A percentile compares a stretch with the other conserved stretches of the same genome.
Evolutionary conservation across 2,797 vertebrate species (phyloP).

Genomic region (Molossus molossus): DNA sequence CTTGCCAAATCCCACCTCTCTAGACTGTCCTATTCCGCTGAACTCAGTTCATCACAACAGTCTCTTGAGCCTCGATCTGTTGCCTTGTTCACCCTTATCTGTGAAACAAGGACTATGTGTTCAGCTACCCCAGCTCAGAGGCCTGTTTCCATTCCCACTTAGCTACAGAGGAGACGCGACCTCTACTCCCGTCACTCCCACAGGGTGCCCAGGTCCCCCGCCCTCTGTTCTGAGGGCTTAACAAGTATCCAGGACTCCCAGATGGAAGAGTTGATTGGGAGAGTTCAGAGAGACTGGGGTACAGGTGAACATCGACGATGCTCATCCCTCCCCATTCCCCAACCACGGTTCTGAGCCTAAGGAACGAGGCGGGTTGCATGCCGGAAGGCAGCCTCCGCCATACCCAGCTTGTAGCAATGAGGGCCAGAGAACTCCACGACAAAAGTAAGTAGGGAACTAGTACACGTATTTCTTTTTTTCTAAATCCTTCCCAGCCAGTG

Average conservation of each 20-base stretch:
- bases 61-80: background rate
- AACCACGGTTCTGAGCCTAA: background rate
- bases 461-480: background rate
- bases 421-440: background rate
- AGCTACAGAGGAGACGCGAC: no score
- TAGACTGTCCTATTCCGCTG: background rate
- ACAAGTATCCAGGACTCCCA: background rate
- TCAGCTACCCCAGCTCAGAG: background rate
- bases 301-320: accelerated
- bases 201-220: no score
- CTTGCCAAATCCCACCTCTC: background rate
- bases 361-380: background rate
- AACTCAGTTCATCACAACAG: background rate
- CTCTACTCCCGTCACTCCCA: background rate
- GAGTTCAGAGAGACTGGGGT: background rate
- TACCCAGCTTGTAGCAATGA: background rate
- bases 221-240: background rate
- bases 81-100: background rate
- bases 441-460: accelerated
- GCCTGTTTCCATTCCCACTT: background rate
- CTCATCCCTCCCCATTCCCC: background rate
- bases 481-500: no score
- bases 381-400: background rate
- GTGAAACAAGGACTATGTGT: background rate
- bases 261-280: background rate